These are phyloP conservation scores for Drosophila fulvimacula DNA, from an alignment of 2,888 invertebrate genomes.

Conservation along the genomic window DNA sequence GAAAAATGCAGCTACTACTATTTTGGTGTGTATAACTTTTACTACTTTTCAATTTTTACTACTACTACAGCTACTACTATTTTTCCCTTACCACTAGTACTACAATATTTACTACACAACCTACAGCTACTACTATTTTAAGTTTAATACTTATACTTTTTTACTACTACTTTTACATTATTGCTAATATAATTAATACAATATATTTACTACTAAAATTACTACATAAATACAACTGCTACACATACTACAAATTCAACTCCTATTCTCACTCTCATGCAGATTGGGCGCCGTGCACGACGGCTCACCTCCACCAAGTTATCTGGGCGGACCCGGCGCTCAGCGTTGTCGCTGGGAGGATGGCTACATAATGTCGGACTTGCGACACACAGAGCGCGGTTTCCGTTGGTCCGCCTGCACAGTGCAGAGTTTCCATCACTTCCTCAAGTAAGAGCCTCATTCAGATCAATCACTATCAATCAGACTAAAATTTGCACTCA, in stretches of 20 bases:
- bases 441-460: conserved; percentile 90
- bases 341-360: conserved; percentile 98
- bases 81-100: not conserved
- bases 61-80: not conserved
- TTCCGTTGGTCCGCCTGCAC: conserved; percentile 98
- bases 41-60: not conserved
- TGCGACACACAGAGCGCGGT: conserved; percentile 96
- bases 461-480: too few relatives aligned
- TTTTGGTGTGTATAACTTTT: too few relatives aligned
- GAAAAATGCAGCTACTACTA: not conserved
- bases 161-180: not conserved
- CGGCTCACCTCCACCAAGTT: conserved; percentile 96
- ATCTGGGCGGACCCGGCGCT: conserved; percentile 96
- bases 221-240: not conserved
- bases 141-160: not conserved
- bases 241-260: not conserved
- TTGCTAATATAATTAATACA: too few relatives aligned
- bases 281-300: conserved; percentile 98
- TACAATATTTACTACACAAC: not conserved
- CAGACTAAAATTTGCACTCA: not conserved
- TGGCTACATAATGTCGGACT: conserved; percentile 97
- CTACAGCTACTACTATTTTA: not conserved
- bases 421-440: conserved; percentile 97
- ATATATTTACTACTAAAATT: too few relatives aligned
- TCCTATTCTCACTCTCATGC: conserved; percentile 8